These are phyloP conservation scores for Dinocampus coccinellae DNA, from an alignment of 2,888 invertebrate genomes.

Conservation along the genomic window DNA sequence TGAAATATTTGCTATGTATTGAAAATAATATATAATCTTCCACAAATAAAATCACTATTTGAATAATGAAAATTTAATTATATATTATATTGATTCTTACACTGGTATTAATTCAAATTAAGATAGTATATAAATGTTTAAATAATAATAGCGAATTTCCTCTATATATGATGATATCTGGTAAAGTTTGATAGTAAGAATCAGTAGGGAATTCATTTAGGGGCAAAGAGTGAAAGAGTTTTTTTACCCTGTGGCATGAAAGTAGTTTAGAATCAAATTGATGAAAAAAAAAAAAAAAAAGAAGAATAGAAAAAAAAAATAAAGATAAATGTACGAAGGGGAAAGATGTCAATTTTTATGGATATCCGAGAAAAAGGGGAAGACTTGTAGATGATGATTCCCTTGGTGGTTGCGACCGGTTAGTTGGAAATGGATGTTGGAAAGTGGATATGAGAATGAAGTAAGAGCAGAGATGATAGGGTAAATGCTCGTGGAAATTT, in stretches of 20 bases:
- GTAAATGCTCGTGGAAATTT: background rate
- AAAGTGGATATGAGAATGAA: background rate
- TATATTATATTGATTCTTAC: too few relatives aligned
- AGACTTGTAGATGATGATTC: slow-evolving; percentile 26
- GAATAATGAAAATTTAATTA: too few relatives aligned
- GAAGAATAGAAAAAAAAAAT: background rate
- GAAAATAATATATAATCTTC: background rate
- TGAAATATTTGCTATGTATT: too few relatives aligned
- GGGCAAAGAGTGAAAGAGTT: background rate
- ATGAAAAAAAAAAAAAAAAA: background rate
- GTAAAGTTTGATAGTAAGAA: background rate
- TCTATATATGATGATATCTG: background rate
- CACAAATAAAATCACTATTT: too few relatives aligned
- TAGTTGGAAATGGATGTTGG: slow-evolving; percentile 24
- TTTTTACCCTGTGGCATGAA: background rate
- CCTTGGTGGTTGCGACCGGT: slow-evolving; percentile 35
- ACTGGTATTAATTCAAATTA: too few relatives aligned
- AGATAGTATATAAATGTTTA: too few relatives aligned
- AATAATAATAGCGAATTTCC: background rate
- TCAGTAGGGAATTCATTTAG: background rate
- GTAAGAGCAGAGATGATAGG: background rate
- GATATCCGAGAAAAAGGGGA: slow-evolving; percentile 6
- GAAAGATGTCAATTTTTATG: slow-evolving; percentile 25
- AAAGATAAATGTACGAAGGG: background rate
- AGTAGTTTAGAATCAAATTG: background rate